phyloP scores from a whole-genome alignment of 2,113 vertebrate species.

The Myxocyprinus asiaticus region DNA sequence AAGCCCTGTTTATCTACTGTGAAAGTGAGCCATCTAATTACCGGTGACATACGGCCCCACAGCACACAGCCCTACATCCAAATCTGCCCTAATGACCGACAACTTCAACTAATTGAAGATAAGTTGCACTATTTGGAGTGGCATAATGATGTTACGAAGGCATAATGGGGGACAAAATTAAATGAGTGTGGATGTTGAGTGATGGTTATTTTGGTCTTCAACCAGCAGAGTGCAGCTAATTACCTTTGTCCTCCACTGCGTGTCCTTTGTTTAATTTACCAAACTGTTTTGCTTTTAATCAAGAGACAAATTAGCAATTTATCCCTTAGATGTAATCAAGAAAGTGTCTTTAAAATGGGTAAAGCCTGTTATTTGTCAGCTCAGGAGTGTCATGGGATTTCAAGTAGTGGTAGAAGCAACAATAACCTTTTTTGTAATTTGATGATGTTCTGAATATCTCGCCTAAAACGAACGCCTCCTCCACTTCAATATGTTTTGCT shows the following conservation, averaged over 20 bases:
- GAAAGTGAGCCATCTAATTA: conserved; percentile 39
- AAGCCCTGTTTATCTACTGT: conserved; percentile 11
- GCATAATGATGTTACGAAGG: conserved; percentile 31
- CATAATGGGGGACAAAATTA: conserved; percentile 26
- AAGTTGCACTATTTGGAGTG: conserved; percentile 35
- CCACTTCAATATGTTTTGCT: too few relatives aligned
- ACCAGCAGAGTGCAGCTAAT: conserved; percentile 13
- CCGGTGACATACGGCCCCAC: not conserved
- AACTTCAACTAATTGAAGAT: conserved; percentile 45
- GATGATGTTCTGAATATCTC: too few relatives aligned
- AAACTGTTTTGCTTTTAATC: not conserved
- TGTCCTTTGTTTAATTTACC: conserved; percentile 8
- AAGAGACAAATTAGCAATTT: conserved; percentile 9
- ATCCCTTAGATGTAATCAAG: conserved; percentile 3
- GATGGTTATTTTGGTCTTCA: not conserved
- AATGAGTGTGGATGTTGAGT: conserved; percentile 4
- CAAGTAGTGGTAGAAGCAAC: too few relatives aligned
- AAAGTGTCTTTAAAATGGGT: not conserved
- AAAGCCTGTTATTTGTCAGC: not conserved
- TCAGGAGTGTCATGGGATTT: too few relatives aligned
- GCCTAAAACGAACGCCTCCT: too few relatives aligned
- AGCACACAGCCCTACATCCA: conserved; percentile 12
- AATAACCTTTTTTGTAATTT: not conserved
- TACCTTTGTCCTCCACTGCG: not conserved
- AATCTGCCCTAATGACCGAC: conserved; percentile 39